phyloP scores from a whole-genome alignment of 2,888 invertebrate genomes.

The Hydraecia micacea region DNA sequence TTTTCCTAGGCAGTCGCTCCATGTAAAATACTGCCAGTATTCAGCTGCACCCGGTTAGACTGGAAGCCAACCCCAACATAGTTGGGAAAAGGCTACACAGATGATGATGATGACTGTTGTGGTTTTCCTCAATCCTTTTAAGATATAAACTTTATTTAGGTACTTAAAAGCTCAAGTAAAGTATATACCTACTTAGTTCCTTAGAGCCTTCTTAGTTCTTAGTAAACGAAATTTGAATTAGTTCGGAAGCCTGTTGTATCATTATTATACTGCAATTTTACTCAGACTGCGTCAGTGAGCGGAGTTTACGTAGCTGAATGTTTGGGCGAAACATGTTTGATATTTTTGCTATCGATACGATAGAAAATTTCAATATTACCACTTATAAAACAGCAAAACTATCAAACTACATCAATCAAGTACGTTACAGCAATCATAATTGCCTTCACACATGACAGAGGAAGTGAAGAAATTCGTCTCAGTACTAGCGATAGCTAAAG shows the following conservation, averaged over 20 bases:
- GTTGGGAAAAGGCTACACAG: too few species aligned
- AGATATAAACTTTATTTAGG: not conserved
- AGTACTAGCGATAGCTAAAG: constrained; percentile 67
- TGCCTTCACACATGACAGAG: constrained; percentile 54
- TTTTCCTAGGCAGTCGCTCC: too few species aligned
- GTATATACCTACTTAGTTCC: not conserved
- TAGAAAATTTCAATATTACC: not conserved
- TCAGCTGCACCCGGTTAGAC: too few species aligned
- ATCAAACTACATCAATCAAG: constrained; percentile 53
- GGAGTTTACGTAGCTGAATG: not conserved
- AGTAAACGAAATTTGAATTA: not conserved
- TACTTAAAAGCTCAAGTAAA: not conserved
- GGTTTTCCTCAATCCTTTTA: not conserved
- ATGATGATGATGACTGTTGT: too few species aligned
- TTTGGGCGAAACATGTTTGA: not conserved
- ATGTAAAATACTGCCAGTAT: too few species aligned
- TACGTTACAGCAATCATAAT: constrained; percentile 48
- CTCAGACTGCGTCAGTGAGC: not conserved
- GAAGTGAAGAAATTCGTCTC: constrained; percentile 62
- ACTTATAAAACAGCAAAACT: constrained; percentile 37
- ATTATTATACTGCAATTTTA: not conserved
- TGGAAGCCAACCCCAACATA: too few species aligned
- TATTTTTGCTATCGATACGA: not conserved
- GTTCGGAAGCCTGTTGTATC: not conserved
- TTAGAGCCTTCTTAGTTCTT: not conserved